Percentiles rank a stretch among this genome's conserved stretches.
phyloP scores from a whole-genome alignment of 2,888 invertebrate genomes.

The Philereme transversata region DNA sequence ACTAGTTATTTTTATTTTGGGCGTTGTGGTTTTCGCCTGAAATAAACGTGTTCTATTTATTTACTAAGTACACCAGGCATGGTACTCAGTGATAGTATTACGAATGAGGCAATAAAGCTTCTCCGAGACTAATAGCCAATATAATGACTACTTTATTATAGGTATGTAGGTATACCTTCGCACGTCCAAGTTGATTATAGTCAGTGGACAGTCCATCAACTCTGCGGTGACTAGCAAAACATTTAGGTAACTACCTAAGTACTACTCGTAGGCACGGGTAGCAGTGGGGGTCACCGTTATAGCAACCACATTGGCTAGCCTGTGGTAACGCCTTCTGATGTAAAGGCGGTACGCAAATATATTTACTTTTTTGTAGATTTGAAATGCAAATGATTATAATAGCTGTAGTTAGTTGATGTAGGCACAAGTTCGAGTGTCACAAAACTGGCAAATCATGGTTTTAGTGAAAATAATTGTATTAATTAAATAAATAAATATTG shows the following conservation, averaged over 20 bases:
- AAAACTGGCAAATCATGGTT: no score
- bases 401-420: no score
- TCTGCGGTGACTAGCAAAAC: conserved; percentile 38
- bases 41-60: no score
- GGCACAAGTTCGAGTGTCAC: no score
- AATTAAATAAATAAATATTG: no score
- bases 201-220: conserved; percentile 19
- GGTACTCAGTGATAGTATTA: background rate
- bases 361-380: conserved; percentile 8
- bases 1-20: no score
- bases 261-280: conserved; percentile 44
- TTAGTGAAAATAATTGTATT: no score
- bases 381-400: background rate
- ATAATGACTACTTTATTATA: background rate
- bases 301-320: conserved; percentile 49
- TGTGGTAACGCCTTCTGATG: conserved; percentile 51
- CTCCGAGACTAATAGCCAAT: conserved; percentile 2
- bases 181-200: conserved; percentile 17
- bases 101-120: background rate
- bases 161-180: background rate
- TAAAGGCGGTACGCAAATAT: conserved; percentile 51
- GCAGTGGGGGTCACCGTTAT: conserved; percentile 51
- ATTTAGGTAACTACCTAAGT: conserved; percentile 40
- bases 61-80: no score
- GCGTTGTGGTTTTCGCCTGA: no score